phyloP scores from a whole-genome alignment of 2,888 invertebrate genomes.

The Zygothrica quintamaculata region DNA sequence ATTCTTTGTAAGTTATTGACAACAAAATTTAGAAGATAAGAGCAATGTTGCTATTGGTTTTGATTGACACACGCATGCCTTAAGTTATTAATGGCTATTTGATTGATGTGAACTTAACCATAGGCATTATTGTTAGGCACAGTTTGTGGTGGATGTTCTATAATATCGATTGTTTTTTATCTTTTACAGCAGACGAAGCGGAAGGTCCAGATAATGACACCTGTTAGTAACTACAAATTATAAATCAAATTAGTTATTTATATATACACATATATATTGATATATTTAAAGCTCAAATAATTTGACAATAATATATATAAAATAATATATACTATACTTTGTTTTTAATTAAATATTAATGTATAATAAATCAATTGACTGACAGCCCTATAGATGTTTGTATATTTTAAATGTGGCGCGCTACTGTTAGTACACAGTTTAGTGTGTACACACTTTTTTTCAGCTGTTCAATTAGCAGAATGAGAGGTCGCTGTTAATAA shows the following conservation, averaged over 20 bases:
- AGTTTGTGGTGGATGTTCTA: slow-evolving; percentile 11
- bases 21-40: slow-evolving; percentile 9
- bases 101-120: slow-evolving; percentile 30
- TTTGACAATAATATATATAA: no score
- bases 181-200: slow-evolving; percentile 64
- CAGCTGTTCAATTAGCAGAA: slow-evolving; percentile 22
- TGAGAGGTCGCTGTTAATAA: neutral
- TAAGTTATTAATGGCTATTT: slow-evolving; percentile 22
- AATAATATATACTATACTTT: no score
- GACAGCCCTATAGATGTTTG: neutral
- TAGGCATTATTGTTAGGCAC: slow-evolving; percentile 1
- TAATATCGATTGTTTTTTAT: slow-evolving; percentile 13
- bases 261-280: neutral
- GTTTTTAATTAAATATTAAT: no score
- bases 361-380: no score
- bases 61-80: slow-evolving; percentile 29
- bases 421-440: neutral
- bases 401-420: slow-evolving; percentile 11
- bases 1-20: slow-evolving; percentile 77
- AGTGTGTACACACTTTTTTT: slow-evolving; percentile 38
- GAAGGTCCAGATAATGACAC: slow-evolving; percentile 61
- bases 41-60: slow-evolving; percentile 6
- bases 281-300: slow-evolving; percentile 12
- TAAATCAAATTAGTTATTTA: neutral
- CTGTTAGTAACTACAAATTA: slow-evolving; percentile 36